Conservation (phyloP, 2,797 vertebrate species). For the Sternarchorhynchus goeldii region DNA sequence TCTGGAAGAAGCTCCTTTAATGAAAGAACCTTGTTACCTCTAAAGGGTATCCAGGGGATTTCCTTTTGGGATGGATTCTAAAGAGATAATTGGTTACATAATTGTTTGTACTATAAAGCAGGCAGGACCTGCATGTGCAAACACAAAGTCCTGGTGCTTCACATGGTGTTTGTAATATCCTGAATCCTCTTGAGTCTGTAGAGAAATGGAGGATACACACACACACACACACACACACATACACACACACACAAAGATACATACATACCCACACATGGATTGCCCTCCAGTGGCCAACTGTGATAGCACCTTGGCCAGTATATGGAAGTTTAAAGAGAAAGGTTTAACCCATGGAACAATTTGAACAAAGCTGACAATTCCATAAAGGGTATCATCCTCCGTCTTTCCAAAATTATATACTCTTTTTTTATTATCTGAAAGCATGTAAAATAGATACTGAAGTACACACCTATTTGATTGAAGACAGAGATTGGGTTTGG, state of each 20-base stretch:
- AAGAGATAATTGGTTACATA: constrained; percentile 18
- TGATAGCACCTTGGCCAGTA: not conserved
- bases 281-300: constrained; percentile 73
- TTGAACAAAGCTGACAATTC: not conserved
- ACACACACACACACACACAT: not conserved
- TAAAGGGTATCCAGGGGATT: not conserved
- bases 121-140: not conserved
- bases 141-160: not conserved
- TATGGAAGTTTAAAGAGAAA: constrained; percentile 4
- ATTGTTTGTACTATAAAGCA: not conserved
- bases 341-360: not conserved
- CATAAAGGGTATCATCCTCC: too few species aligned
- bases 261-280: constrained; percentile 45
- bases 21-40: not conserved
- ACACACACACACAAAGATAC: too few species aligned
- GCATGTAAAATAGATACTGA: constrained; percentile 8
- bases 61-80: not conserved
- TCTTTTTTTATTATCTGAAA: not conserved
- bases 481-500: not conserved
- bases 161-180: not conserved
- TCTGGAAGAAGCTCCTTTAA: constrained; percentile 1
- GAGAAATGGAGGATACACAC: not conserved
- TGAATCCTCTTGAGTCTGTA: not conserved
- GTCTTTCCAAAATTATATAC: too few species aligned
- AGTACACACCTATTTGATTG: not conserved